Percentiles rank a stretch among this genome's conserved stretches.
Conservation (phyloP, 2,113 vertebrate genomes). For the Hippoglossus stenolepis region DNA sequence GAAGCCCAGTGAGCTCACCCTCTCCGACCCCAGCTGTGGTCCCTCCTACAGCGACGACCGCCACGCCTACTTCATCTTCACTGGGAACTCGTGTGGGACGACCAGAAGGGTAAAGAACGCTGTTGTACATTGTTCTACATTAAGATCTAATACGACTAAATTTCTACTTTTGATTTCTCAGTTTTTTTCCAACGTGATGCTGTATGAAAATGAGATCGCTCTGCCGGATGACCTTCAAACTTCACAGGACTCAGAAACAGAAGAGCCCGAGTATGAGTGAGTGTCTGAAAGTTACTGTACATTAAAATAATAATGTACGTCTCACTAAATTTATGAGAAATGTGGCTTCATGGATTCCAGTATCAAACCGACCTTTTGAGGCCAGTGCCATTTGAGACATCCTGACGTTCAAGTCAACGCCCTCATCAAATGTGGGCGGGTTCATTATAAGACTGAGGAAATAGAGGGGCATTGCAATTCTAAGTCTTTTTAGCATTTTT, state of each 20-base stretch:
- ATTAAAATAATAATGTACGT: too few species aligned
- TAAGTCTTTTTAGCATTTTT: too few species aligned
- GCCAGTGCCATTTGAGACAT: too few species aligned
- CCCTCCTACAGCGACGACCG: conserved; percentile 69
- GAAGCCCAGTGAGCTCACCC: conserved; percentile 62
- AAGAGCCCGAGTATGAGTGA: conserved; percentile 62
- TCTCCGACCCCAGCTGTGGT: conserved; percentile 73
- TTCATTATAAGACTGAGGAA: too few species aligned
- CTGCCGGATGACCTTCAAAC: conserved; percentile 40
- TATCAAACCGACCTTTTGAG: too few species aligned
- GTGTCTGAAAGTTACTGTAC: conserved; percentile 14
- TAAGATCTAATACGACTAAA: too few species aligned
- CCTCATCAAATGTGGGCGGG: too few species aligned
- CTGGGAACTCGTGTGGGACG: conserved; percentile 77
- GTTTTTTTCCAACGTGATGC: conserved; percentile 73
- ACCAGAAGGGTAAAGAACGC: conserved; percentile 66
- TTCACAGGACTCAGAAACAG: accelerated
- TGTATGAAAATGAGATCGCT: conserved; percentile 80
- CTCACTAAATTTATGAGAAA: too few species aligned
- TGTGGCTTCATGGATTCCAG: too few species aligned
- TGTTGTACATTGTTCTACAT: too few species aligned
- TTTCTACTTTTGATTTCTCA: conserved; percentile 14
- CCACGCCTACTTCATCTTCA: conserved; percentile 76
- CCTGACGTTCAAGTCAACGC: too few species aligned
- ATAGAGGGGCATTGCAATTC: too few species aligned